Evolutionary conservation across 1,140 invertebrate species (phyloP), one percentile per base, ranked within the genome.

Genomic region (Elymnias hypermnestra): DNA sequence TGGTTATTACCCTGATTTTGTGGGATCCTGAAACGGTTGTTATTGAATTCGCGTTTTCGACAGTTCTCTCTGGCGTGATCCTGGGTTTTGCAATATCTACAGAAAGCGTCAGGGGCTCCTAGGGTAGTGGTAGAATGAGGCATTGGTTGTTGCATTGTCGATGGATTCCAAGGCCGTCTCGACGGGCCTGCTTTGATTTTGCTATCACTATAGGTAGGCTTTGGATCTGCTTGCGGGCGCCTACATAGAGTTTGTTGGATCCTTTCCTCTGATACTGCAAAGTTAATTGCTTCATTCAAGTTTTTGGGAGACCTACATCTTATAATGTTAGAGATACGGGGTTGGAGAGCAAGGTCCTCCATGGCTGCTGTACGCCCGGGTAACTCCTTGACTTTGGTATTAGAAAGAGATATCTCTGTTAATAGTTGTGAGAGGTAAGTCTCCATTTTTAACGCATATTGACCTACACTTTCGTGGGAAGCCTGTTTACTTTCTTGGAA

Each of bases 311-410:
- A 40, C 22, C 35, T 48, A 35, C 45, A 48, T 31, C 26, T 22
- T 1, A 47, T 9, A 7, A 56, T 43, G 12, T 45, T 56, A 3
- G 49, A 41, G 1, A 60, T 28, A 12, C 33, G 21, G 7, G 57
- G 40, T 22, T 55, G 52, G 19, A 60, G 51, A 3, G 51, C 56
- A 10, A 56, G 23, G 8, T 61, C 53, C 35, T 61, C 53, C 49
- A 57, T 61, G 1, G 58, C 46, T 8, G 50, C 53, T 4, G 47
- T 57, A 6, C 50, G 46, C 8, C 57, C 47, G 9, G 1, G 50
- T 42, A 3, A 57, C 21, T 21, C 19, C 6, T 21, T 21, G 3
- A 21, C 19, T 21, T 21, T 21, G n/a, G n/a, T 21, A 21, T 6
- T 6, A 4, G 19, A 21, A 21, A 21, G 19, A 0, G 50, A 31